Conservation (phyloP, 2,888 invertebrate genomes). For the Neria commutata region DNA sequence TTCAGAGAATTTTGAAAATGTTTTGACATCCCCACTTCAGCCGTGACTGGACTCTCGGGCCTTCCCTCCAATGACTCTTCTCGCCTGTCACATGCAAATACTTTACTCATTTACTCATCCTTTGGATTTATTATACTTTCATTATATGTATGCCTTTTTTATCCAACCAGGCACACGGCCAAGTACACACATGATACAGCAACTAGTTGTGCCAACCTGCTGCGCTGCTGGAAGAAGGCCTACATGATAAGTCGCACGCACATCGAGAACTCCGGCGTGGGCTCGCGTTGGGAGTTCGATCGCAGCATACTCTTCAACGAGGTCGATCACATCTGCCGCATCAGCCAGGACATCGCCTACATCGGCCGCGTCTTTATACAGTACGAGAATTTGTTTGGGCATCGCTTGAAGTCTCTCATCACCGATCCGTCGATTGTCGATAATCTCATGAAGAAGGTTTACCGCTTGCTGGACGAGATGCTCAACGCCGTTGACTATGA, state of each 20-base stretch:
- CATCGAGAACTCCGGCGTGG: constrained; percentile 85
- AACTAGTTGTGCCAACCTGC: constrained; percentile 57
- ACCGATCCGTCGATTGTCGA: constrained; percentile 87
- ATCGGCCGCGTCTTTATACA: constrained; percentile 82
- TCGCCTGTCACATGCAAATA: constrained; percentile 19
- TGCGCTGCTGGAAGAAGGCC: constrained; percentile 64
- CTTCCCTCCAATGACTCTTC: too few species aligned
- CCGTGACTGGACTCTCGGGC: too few species aligned
- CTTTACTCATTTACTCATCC: constrained; percentile 4
- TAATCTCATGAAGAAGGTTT: constrained; percentile 80
- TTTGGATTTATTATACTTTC: background rate
- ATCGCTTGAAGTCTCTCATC: constrained; percentile 84
- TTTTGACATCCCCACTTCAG: too few species aligned
- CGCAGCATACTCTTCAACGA: constrained; percentile 78
- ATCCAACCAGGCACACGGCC: constrained; percentile 53
- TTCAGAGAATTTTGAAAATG: too few species aligned
- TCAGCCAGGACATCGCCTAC: constrained; percentile 79
- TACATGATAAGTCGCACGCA: constrained; percentile 80
- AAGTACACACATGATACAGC: constrained; percentile 55
- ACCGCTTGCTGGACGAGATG: constrained; percentile 76
- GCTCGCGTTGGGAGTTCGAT: constrained; percentile 91
- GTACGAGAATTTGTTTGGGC: constrained; percentile 88
- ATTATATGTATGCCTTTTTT: too few species aligned
- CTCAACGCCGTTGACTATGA: constrained; percentile 82
- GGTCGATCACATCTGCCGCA: constrained; percentile 83